phyloP scores from a whole-genome alignment of 35 echinoderm and acorn worm genomes.

The Stichopus chloronotus region DNA sequence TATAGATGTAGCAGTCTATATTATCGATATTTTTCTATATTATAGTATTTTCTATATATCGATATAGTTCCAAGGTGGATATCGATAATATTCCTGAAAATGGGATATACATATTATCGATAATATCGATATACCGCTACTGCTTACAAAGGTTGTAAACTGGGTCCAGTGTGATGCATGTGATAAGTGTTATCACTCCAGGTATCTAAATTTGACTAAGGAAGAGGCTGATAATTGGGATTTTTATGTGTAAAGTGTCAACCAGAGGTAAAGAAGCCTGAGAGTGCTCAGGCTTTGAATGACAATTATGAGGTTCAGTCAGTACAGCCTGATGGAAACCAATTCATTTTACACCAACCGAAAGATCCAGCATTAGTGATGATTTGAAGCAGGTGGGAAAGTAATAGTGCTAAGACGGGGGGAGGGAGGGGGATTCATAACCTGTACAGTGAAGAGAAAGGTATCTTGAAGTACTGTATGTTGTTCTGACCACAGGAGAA shows the following conservation, averaged over 20 bases:
- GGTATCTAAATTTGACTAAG: constrained; percentile 9
- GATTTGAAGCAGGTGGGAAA: background rate
- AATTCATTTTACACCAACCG: background rate
- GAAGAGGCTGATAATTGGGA: background rate
- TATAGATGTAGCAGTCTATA: too few relatives aligned
- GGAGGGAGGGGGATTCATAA: constrained; percentile 17
- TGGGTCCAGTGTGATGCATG: constrained; percentile 46
- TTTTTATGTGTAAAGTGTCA: background rate
- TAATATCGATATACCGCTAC: too few relatives aligned
- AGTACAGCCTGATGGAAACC: background rate
- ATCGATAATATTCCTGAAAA: too few relatives aligned
- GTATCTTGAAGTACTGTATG: background rate
- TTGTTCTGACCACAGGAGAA: background rate
- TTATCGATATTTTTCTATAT: too few relatives aligned
- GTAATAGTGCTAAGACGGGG: background rate
- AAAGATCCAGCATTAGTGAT: background rate
- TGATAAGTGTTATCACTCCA: constrained; percentile 46
- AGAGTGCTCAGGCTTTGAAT: background rate
- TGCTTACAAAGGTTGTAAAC: constrained; percentile 49
- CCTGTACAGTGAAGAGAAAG: background rate
- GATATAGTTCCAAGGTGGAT: too few relatives aligned
- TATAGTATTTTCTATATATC: too few relatives aligned
- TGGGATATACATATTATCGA: too few relatives aligned
- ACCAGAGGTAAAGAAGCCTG: background rate
- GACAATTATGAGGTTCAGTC: background rate